These are phyloP conservation scores for Notocelia uddmanniana DNA, from an alignment of 2,888 invertebrate species.

Conservation along the genomic window DNA sequence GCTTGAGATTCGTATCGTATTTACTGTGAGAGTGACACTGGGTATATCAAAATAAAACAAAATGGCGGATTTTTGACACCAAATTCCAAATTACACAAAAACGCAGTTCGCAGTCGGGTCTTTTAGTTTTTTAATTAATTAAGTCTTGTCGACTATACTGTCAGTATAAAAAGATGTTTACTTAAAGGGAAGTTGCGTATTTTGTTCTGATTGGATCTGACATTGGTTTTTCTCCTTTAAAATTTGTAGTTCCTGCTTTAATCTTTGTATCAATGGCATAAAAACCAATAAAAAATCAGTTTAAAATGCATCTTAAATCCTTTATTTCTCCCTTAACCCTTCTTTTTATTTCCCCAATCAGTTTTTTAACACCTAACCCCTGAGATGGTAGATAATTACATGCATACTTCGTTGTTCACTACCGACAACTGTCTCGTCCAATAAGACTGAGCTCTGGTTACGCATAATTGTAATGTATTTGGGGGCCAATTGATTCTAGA, in stretches of 20 bases:
- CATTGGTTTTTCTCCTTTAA: no score
- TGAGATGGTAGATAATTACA: conserved; percentile 37
- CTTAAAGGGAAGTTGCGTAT: no score
- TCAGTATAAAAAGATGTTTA: no score
- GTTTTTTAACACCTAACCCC: conserved; percentile 39
- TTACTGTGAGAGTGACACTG: no score
- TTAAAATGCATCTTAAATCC: conserved; percentile 1
- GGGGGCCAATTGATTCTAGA: neutral
- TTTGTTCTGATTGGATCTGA: no score
- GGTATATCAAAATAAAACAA: no score
- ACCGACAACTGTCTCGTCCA: neutral
- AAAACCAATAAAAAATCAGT: neutral
- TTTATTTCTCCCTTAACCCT: neutral
- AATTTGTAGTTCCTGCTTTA: neutral
- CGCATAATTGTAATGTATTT: neutral
- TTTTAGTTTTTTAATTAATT: no score
- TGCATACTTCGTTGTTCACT: conserved; percentile 9
- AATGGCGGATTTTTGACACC: no score
- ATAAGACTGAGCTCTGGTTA: neutral
- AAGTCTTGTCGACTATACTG: no score
- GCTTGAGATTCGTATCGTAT: no score
- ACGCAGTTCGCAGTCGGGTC: no score
- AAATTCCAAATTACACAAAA: no score
- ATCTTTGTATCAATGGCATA: neutral
- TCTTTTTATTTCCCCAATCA: conserved; percentile 34